Evolutionary conservation across 2,888 invertebrate genomes (phyloP).

Genomic region (Mythimna impura): DNA sequence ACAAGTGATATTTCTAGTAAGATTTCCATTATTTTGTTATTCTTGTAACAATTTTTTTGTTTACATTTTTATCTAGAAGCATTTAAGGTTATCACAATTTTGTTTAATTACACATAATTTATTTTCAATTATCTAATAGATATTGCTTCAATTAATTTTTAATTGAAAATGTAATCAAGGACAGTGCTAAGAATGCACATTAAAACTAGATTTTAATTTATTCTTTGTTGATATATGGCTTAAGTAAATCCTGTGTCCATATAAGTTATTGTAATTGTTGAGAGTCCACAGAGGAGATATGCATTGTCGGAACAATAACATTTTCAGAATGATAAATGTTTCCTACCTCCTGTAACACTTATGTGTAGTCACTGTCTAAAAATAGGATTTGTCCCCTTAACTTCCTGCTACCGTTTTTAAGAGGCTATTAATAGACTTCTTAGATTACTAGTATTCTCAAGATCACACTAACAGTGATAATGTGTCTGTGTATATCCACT

Average conservation of each 20-base stretch:
- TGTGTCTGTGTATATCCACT: too few relatives aligned
- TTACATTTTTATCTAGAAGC: constrained; percentile 20
- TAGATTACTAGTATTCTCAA: constrained; percentile 26
- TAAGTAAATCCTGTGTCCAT: background rate
- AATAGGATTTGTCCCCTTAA: constrained; percentile 41
- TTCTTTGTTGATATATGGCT: background rate
- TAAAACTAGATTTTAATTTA: background rate
- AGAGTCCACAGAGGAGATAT: background rate
- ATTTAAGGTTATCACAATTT: constrained; percentile 17
- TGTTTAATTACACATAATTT: constrained; percentile 10
- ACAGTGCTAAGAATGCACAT: background rate
- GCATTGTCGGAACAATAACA: constrained; percentile 12
- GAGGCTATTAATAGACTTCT: constrained; percentile 17
- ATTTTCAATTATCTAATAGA: background rate
- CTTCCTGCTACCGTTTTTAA: constrained; percentile 20
- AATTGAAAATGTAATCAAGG: background rate
- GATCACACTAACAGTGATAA: constrained; percentile 5
- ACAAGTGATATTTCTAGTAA: constrained; percentile 6
- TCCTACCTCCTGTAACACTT: constrained; percentile 1
- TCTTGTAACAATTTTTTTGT: constrained; percentile 8
- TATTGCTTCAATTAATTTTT: constrained; percentile 14
- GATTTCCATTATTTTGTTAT: background rate
- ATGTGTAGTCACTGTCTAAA: constrained; percentile 13
- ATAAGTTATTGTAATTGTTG: background rate
- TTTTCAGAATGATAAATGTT: constrained; percentile 18